phyloP scores from a whole-genome alignment of 1,140 invertebrate species.

The Antheraea mylitta region DNA sequence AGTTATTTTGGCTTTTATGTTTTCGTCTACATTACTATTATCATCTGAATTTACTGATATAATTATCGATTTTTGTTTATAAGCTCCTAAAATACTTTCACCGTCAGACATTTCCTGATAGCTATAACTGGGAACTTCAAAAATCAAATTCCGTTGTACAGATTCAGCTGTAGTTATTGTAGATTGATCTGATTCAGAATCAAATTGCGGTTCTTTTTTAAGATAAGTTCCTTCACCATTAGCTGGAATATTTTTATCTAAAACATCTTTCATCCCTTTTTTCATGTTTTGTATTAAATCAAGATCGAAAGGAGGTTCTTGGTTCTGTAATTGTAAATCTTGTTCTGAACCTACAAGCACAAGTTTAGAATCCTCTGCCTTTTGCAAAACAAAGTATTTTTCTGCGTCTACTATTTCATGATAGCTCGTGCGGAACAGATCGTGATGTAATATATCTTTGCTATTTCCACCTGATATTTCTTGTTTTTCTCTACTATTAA shows the following conservation, averaged over 20 bases:
- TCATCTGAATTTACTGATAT: background rate
- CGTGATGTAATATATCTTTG: slow-evolving; percentile 16
- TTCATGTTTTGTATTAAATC: no score
- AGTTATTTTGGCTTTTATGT: no score
- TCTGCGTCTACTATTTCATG: slow-evolving; percentile 46
- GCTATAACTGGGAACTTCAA: slow-evolving; percentile 19
- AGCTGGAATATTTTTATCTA: background rate
- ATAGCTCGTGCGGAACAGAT: slow-evolving; percentile 37
- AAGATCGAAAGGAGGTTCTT: background rate
- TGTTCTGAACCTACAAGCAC: background rate
- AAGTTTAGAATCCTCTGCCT: background rate
- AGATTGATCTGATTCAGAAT: background rate
- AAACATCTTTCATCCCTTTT: background rate
- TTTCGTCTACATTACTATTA: background rate
- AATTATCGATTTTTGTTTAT: background rate
- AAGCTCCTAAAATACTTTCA: slow-evolving; percentile 22
- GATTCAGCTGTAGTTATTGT: background rate
- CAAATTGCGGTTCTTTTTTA: background rate
- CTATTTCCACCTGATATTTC: background rate
- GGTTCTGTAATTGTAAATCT: background rate
- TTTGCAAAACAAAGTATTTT: slow-evolving; percentile 26
- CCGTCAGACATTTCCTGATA: slow-evolving; percentile 34
- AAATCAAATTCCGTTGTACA: slow-evolving; percentile 1
- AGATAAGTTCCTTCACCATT: background rate
- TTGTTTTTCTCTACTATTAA: background rate